A percentile compares a stretch with the other conserved stretches of the same genome.
phyloP scores from a whole-genome alignment of 1,140 invertebrate species.

The Pristionchus pacificus region DNA sequence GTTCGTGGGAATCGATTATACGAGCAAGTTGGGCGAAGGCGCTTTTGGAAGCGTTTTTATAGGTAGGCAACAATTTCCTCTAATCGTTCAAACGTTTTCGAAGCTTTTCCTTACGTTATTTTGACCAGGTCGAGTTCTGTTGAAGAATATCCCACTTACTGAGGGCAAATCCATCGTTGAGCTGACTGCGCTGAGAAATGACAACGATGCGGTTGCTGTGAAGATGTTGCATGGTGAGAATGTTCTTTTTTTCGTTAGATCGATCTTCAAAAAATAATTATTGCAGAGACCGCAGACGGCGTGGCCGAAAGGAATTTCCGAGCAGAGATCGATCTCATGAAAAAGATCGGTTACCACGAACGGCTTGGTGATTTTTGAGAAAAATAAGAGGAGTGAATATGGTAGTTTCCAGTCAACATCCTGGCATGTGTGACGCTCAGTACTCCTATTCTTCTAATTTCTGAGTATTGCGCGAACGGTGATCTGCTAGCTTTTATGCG shows the following conservation, averaged over 20 bases:
- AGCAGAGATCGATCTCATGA: too few species aligned
- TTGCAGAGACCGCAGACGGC: too few species aligned
- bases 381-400: too few species aligned
- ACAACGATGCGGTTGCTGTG: too few species aligned
- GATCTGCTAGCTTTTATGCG: slow-evolving; percentile 59
- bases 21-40: slow-evolving; percentile 51
- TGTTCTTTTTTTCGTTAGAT: slow-evolving; percentile 54
- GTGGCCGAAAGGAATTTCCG: too few species aligned
- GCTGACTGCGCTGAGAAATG: too few species aligned
- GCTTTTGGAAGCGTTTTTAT: slow-evolving; percentile 50
- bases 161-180: slow-evolving; percentile 53
- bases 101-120: too few species aligned
- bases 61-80: neutral
- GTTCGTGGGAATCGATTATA: slow-evolving; percentile 54
- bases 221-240: slow-evolving; percentile 60
- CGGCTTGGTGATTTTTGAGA: too few species aligned
- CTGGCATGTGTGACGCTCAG: slow-evolving; percentile 61
- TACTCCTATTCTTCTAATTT: slow-evolving; percentile 60
- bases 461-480: too few species aligned
- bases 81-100: slow-evolving; percentile 36
- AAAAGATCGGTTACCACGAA: slow-evolving; percentile 59
- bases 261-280: slow-evolving; percentile 61
- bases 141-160: slow-evolving; percentile 51
- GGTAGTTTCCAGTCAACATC: slow-evolving; percentile 60
- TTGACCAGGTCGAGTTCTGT: slow-evolving; percentile 47